Conservation (phyloP, 2,113 vertebrate genomes). For the Clarias gariepinus region DNA sequence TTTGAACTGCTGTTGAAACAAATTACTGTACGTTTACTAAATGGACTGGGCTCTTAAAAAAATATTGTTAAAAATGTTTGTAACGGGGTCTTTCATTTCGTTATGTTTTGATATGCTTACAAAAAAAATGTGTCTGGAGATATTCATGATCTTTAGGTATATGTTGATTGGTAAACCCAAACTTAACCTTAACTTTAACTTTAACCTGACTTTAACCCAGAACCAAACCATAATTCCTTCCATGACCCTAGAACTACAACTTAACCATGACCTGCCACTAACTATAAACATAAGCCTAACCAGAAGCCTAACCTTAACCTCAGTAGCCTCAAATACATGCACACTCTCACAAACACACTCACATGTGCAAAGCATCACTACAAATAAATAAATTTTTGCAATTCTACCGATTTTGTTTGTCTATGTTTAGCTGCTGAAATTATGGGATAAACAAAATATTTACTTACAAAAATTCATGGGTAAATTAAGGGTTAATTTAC, state of each 20-base stretch:
- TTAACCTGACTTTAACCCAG: background rate
- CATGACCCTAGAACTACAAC: conserved; percentile 1
- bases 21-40: conserved; percentile 14
- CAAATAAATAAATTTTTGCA: background rate
- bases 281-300: background rate
- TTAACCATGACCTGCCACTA: conserved; percentile 13
- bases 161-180: background rate
- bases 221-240: background rate
- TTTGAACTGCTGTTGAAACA: conserved; percentile 35
- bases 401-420: background rate
- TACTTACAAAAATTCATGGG: too few species aligned
- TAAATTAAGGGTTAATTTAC: background rate
- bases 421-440: background rate
- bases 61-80: too few species aligned
- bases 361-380: background rate
- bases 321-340: conserved; percentile 15
- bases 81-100: background rate
- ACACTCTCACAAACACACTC: background rate
- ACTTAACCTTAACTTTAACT: background rate
- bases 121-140: background rate
- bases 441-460: background rate
- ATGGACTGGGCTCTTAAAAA: conserved; percentile 12
- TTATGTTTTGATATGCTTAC: background rate
- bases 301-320: conserved; percentile 21
- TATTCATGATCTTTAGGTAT: background rate